Evolutionary conservation across 2,888 invertebrate species (phyloP).

Genomic region (Seira sanloemensis): DNA sequence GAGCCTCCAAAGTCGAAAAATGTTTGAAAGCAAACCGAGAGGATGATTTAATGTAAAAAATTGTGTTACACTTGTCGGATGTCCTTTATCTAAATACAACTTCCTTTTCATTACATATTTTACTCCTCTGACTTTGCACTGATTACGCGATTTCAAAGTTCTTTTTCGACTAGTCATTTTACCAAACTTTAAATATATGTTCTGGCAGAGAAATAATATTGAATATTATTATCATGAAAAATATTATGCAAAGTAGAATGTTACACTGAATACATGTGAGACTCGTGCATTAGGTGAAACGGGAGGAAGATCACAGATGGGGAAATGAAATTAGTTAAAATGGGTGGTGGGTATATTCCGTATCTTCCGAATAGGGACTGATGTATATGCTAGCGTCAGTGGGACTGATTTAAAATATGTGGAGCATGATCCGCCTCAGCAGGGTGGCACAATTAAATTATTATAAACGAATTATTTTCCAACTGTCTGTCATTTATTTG

Average conservation of each 20-base stretch:
- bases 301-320: neutral
- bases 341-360: neutral
- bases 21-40: neutral
- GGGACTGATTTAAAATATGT: neutral
- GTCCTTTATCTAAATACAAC: slow-evolving; percentile 53
- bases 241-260: neutral
- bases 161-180: no score
- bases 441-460: slow-evolving; percentile 66
- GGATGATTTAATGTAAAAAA: neutral
- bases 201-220: no score
- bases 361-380: neutral
- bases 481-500: slow-evolving; percentile 67
- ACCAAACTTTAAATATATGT: no score
- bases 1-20: neutral
- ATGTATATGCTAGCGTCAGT: neutral
- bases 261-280: no score
- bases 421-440: slow-evolving; percentile 49
- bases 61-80: slow-evolving; percentile 48
- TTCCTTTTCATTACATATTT: slow-evolving; percentile 34
- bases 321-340: neutral
- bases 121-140: no score
- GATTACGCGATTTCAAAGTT: no score
- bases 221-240: no score
- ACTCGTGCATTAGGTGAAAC: no score
- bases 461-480: slow-evolving; percentile 68